Evolutionary conservation across 2,888 invertebrate genomes (phyloP).

Genomic region (Diarsia brunnea): DNA sequence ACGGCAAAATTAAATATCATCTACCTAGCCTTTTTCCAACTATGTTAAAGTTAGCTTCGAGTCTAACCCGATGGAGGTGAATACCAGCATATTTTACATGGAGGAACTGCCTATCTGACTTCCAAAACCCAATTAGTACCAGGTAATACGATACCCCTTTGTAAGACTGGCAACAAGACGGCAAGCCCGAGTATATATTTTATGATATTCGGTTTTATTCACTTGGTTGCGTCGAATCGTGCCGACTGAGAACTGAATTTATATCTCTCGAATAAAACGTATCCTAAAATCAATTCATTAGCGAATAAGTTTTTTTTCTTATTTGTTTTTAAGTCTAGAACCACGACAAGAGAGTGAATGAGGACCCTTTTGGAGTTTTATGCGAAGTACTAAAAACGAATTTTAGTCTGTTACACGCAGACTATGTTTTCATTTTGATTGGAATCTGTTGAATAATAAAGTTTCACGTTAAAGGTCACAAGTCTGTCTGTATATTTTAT

Average conservation of each 20-base stretch:
- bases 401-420: slow-evolving; percentile 3
- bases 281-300: slow-evolving; percentile 53
- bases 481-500: slow-evolving; percentile 32
- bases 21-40: too few relatives aligned
- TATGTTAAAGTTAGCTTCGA: too few relatives aligned
- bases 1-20: neutral
- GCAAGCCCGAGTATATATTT: neutral
- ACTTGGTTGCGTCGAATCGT: neutral
- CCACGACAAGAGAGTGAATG: slow-evolving; percentile 15
- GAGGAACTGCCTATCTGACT: too few relatives aligned
- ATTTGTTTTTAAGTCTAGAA: slow-evolving; percentile 59
- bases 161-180: too few relatives aligned
- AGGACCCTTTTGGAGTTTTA: slow-evolving; percentile 21
- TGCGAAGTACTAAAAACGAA: slow-evolving; percentile 1
- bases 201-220: neutral
- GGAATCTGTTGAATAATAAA: slow-evolving; percentile 25
- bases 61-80: too few relatives aligned
- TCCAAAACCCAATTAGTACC: too few relatives aligned
- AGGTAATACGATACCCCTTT: too few relatives aligned
- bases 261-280: slow-evolving; percentile 25
- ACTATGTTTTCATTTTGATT: slow-evolving; percentile 17
- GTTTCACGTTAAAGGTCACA: slow-evolving; percentile 36
- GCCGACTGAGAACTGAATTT: slow-evolving; percentile 24
- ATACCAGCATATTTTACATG: too few relatives aligned
- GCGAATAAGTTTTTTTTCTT: slow-evolving; percentile 34